phyloP scores from a whole-genome alignment of 2,113 vertebrate species.

The Mus spicilegus region DNA sequence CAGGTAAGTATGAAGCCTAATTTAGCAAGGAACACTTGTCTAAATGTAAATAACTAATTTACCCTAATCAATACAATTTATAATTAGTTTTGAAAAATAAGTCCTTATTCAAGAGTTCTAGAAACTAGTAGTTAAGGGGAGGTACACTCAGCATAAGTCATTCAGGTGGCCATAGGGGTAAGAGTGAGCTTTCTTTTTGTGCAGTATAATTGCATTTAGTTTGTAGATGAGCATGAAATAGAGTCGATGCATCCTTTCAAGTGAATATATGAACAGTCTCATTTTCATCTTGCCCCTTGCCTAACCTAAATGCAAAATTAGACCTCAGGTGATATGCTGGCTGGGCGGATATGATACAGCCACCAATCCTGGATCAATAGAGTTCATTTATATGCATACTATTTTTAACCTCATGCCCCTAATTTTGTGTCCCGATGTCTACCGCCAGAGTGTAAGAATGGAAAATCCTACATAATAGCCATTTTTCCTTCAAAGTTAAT shows the following conservation, averaged over 20 bases:
- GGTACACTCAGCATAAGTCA: neutral
- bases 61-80: neutral
- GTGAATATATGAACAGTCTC: neutral
- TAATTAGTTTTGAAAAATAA: conserved; percentile 43
- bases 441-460: neutral
- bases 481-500: conserved; percentile 41
- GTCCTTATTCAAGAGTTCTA: conserved; percentile 37
- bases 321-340: neutral
- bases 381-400: neutral
- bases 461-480: conserved; percentile 37
- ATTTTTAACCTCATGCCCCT: neutral
- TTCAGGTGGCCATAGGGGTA: neutral
- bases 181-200: neutral
- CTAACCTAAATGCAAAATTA: conserved; percentile 22
- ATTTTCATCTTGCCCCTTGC: neutral
- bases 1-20: neutral
- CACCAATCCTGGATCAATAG: neutral
- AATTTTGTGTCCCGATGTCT: conserved; percentile 31
- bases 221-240: neutral
- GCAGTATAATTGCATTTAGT: conserved; percentile 5
- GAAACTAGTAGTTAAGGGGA: neutral
- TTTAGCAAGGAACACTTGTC: conserved; percentile 13
- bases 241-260: neutral
- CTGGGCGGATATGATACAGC: neutral
- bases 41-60: conserved; percentile 15